These are phyloP conservation scores for Xanthorhoe designata DNA, from an alignment of 2,888 invertebrate species.

Conservation along the genomic window DNA sequence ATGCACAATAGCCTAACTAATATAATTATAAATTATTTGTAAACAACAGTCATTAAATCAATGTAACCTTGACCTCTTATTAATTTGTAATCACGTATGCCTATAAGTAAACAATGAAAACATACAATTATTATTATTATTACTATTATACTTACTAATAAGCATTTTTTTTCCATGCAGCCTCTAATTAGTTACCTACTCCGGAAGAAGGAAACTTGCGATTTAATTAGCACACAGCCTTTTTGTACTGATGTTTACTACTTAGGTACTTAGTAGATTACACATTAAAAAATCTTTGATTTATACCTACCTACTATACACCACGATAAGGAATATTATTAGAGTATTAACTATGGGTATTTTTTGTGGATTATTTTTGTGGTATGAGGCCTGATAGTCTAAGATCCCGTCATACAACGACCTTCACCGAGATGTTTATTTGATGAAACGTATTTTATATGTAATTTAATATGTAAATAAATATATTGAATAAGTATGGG, in stretches of 20 bases:
- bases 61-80: neutral
- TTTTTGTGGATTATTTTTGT: too few species aligned
- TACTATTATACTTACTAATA: too few species aligned
- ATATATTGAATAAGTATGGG: too few species aligned
- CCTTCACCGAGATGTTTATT: too few species aligned
- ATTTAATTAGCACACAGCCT: constrained; percentile 20
- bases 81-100: neutral
- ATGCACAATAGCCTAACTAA: too few species aligned
- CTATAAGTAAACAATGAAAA: constrained; percentile 9
- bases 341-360: neutral
- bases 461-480: too few species aligned
- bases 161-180: constrained; percentile 9
- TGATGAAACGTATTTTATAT: too few species aligned
- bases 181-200: constrained; percentile 7
- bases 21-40: neutral
- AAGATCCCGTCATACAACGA: too few species aligned
- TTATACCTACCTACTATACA: neutral
- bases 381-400: too few species aligned
- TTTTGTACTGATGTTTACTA: constrained; percentile 6
- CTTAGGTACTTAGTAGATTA: too few species aligned
- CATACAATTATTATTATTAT: neutral
- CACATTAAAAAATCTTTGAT: neutral
- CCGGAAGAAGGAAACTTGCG: constrained; percentile 23
- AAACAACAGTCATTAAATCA: neutral
- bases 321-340: neutral